These are phyloP conservation scores for Gallirallus australis DNA, from an alignment of 2,797 vertebrate genomes.

Conservation along the genomic window DNA sequence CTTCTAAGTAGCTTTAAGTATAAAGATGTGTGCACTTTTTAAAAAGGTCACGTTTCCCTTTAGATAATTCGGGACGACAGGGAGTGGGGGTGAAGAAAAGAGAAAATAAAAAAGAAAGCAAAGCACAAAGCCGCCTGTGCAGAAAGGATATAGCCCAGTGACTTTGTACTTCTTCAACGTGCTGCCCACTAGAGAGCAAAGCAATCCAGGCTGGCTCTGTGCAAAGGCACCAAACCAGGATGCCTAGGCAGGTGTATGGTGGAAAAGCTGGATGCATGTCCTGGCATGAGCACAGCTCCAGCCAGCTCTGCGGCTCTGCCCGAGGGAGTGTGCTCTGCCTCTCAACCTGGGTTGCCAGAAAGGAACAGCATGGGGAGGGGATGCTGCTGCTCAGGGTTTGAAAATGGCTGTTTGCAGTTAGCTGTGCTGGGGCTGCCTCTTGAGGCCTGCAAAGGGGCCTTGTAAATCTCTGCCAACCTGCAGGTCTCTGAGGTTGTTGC, in stretches of 20 bases:
- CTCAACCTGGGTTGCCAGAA: background rate
- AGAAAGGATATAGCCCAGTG: background rate
- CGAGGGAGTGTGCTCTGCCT: fast-evolving
- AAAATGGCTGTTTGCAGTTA: background rate
- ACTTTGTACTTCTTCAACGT: background rate
- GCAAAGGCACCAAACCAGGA: background rate
- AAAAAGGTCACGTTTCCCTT: background rate
- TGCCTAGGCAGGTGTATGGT: fast-evolving
- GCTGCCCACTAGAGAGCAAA: background rate
- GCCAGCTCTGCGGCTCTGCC: background rate
- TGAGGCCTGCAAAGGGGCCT: background rate
- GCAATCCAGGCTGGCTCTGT: background rate
- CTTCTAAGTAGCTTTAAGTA: background rate
- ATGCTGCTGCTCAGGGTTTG: background rate
- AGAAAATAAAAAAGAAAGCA: fast-evolving
- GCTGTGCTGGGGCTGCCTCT: background rate
- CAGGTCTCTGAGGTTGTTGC: background rate
- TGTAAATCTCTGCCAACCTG: background rate
- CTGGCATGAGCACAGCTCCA: fast-evolving
- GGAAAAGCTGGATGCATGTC: background rate
- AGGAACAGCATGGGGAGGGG: background rate
- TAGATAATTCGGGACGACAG: background rate
- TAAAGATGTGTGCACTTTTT: background rate
- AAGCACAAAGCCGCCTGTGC: background rate
- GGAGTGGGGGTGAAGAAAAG: background rate